Base-by-base conservation (phyloP, 1,140 invertebrate genomes). In the Polypedilum vanderplanki region DNA sequence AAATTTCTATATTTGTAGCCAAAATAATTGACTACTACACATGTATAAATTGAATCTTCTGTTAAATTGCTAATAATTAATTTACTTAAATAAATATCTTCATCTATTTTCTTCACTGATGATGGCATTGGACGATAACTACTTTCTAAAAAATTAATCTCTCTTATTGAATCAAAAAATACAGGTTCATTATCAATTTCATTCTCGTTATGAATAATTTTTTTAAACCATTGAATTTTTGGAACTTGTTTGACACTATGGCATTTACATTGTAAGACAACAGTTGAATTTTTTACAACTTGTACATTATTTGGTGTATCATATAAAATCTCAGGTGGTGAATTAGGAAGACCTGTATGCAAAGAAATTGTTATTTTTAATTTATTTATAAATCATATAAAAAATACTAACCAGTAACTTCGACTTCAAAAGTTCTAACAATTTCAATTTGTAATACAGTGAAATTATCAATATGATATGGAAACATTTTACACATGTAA, bases 1-100 rank as follows among this genome's bases (percentile, higher is more conserved):
- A 70, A 20, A 9, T 70, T 18, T 22, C 17, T 5, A 70, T 70
- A 70, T 70, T 10, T 18, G 10, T 18, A 70, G 4, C 65, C 65
- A 12, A 20, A 70, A 20, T 70, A 70, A 20, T 70, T 70, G 5
- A 70, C 20, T 18, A 18, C 65, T 20, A 70, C 65, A 70, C 65
- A 70, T 18, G 18, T 18, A 70, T 70, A 70, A 18, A 70, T 22
- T 70, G 65, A 70, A 70, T 22, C 20, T 20, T 20, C 20, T 9
- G 65, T 70, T 9, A 70, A 10, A 22, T 70, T 70, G 18, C 18
- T 70, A 22, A 70, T 18, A 20, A 70, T 70, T 70, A 70, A 70
- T 70, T 70, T 70, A 20, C 65, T 70, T 70, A 70, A 20, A 70
- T 9, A 70, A n/a, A 70, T 70, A 70, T 70, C 8, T 18, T 70